Evolutionary conservation across 2,113 vertebrate genomes (phyloP).

Genomic region (Microtus ochrogaster): DNA sequence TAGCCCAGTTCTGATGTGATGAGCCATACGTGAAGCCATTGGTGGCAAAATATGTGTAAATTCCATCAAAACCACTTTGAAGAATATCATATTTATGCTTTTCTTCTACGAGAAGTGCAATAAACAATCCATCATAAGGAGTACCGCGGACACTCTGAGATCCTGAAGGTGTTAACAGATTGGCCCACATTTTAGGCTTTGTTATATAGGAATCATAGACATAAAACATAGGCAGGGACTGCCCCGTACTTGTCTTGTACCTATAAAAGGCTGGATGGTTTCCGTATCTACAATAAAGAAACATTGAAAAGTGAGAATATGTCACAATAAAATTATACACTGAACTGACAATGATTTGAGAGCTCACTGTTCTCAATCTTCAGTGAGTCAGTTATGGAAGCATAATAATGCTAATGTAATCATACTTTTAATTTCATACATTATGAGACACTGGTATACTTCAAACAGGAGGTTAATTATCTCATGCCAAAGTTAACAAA

Average conservation of each 20-base stretch:
- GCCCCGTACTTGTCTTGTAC: slow-evolving; percentile 91
- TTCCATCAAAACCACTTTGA: slow-evolving; percentile 95
- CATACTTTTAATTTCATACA: slow-evolving; percentile 45
- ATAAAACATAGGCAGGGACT: slow-evolving; percentile 94
- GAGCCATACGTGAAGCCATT: slow-evolving; percentile 98
- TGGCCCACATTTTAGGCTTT: slow-evolving; percentile 94
- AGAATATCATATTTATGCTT: slow-evolving; percentile 94
- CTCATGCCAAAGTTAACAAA: slow-evolving; percentile 46
- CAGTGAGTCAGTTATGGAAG: background rate
- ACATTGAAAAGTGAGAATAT: slow-evolving; percentile 64
- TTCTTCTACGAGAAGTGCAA: slow-evolving; percentile 96
- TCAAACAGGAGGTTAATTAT: slow-evolving; percentile 14
- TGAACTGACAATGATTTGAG: slow-evolving; percentile 35
- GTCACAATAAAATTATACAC: background rate
- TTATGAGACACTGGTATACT: background rate
- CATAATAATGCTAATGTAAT: slow-evolving; percentile 19
- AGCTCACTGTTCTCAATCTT: background rate
- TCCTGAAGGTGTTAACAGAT: slow-evolving; percentile 91
- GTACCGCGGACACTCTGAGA: slow-evolving; percentile 92
- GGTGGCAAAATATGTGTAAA: slow-evolving; percentile 98
- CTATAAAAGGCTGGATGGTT: slow-evolving; percentile 96
- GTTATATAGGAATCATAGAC: slow-evolving; percentile 97
- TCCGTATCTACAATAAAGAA: slow-evolving; percentile 92
- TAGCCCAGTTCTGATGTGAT: slow-evolving; percentile 94
- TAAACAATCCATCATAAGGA: slow-evolving; percentile 93